Base-by-base conservation (phyloP, 64 coral and sea anemone genomes). In the Dendronephthya gigantea region DNA sequence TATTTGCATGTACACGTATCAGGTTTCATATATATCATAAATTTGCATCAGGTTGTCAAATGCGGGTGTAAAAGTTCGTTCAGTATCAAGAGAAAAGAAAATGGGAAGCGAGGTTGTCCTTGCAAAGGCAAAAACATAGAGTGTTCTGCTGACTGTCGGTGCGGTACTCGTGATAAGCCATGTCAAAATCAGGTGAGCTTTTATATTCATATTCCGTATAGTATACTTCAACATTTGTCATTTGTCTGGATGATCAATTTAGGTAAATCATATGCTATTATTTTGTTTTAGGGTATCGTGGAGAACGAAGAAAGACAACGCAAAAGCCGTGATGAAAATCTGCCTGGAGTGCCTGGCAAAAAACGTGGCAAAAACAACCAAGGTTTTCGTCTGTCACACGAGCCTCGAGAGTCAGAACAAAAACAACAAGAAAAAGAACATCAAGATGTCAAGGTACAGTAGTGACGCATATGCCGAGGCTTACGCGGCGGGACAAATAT, bases 151-250 rank as follows among this genome's bases (percentile, higher is more conserved):
- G 56, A 39, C 2, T 86, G 85, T 32, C 28, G 34, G 41, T 87
- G 85, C 47, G 66, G 65, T 19, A 49, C 85, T 33, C 68, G 48
- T 19, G 82, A 8, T 82, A 88, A 88, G 22, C 74, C 86, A 52
- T 88, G 72, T 48, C 81, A 47, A 34, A 88, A 88, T 34, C 51
- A 14, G 86, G 86, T 82, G 56, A 32, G 86, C 69, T 2, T 31
- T 76, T n/a, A 66, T 66, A 66, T 6, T n/a, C 2, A n/a, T n/a
- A 66, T n/a, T n/a, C n/a, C n/a, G n/a, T n/a, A n/a, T n/a, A n/a
- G n/a, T n/a, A n/a, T n/a, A n/a, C n/a, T n/a, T n/a, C n/a, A n/a
- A n/a, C n/a, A n/a, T n/a, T n/a, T n/a, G n/a, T n/a, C n/a, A n/a
- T n/a, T n/a, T n/a, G n/a, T n/a, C n/a, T n/a, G n/a, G n/a, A n/a